A percentile compares a stretch with the other conserved stretches of the same genome.
phyloP scores from a whole-genome alignment of 2,888 invertebrate species.

The Acanthosepion pharaonis region DNA sequence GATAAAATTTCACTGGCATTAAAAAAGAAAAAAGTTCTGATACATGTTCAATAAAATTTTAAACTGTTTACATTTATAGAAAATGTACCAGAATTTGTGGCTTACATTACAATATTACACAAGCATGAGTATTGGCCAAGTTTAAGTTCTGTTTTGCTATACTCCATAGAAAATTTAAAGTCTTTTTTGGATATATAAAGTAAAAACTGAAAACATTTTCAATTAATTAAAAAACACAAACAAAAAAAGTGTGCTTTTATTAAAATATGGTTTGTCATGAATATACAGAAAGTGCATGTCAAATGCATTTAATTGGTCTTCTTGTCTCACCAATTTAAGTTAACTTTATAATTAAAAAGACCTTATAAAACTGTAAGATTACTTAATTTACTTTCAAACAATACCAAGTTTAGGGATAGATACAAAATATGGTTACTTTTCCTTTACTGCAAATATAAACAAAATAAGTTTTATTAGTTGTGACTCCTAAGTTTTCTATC shows the following conservation, averaged over 20 bases:
- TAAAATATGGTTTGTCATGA: neutral
- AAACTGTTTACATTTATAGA: no score
- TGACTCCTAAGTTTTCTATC: neutral
- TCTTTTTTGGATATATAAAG: no score
- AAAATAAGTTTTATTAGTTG: neutral
- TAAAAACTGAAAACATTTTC: no score
- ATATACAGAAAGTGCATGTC: neutral
- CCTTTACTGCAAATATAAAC: neutral
- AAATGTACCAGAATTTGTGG: no score
- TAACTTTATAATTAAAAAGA: neutral
- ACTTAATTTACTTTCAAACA: slow-evolving; percentile 13
- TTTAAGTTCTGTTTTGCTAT: no score
- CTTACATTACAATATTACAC: no score
- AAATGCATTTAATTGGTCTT: neutral
- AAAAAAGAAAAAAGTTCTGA: no score
- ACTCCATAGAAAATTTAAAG: no score
- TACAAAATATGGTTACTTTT: neutral
- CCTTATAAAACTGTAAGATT: neutral
- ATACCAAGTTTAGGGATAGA: neutral
- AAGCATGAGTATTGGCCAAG: no score
- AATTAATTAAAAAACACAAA: neutral
- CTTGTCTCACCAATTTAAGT: neutral
- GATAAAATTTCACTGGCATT: no score
- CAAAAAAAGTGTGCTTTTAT: neutral
- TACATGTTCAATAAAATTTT: no score